Percentiles rank a stretch among this genome's conserved stretches.
These are phyloP conservation scores for Hemichromis elongatus DNA, from an alignment of 2,113 vertebrate species.

Conservation along the genomic window DNA sequence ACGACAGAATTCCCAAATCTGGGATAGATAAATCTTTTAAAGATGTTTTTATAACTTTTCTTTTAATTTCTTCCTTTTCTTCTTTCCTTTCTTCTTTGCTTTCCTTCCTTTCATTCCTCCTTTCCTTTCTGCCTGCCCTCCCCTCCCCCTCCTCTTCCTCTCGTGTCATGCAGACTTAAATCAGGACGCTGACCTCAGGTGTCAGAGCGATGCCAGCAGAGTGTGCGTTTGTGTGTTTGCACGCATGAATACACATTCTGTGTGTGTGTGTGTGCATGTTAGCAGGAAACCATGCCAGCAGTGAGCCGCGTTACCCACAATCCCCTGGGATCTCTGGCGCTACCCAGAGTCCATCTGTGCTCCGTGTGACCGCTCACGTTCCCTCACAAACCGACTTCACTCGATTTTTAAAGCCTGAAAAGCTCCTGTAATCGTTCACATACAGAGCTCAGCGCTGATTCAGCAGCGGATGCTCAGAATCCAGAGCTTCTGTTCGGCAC, in stretches of 20 bases:
- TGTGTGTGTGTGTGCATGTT: neutral
- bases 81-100: neutral
- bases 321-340: conserved; percentile 45
- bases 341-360: conserved; percentile 50
- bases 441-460: neutral
- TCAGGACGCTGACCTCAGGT: conserved; percentile 57
- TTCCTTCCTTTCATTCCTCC: neutral
- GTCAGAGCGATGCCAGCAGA: conserved; percentile 30
- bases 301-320: conserved; percentile 47
- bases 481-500: neutral
- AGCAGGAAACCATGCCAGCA: conserved; percentile 13
- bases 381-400: neutral
- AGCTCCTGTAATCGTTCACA: neutral
- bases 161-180: conserved; percentile 35
- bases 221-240: conserved; percentile 10
- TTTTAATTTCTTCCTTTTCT: neutral
- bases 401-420: neutral
- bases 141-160: neutral
- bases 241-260: conserved; percentile 19
- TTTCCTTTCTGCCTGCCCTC: neutral
- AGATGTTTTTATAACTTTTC: neutral
- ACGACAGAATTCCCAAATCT: neutral
- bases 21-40: neutral
- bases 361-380: neutral
- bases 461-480: neutral